Percentiles rank a stretch among this genome's conserved stretches.
phyloP scores from a whole-genome alignment of 2,888 invertebrate species.

The Seladonia tumulorum region DNA sequence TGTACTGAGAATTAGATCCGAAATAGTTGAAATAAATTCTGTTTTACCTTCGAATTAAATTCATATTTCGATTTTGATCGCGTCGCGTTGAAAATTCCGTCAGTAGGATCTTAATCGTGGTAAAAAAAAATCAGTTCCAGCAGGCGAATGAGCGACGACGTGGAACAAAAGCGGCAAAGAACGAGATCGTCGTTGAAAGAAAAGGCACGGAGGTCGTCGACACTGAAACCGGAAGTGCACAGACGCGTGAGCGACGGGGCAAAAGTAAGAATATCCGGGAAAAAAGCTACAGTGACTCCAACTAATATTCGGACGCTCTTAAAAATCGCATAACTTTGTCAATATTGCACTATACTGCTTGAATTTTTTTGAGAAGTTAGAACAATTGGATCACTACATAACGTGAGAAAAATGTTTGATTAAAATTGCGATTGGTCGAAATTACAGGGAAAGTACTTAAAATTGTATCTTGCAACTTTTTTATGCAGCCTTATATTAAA shows the following conservation, averaged over 20 bases:
- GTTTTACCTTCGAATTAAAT: neutral
- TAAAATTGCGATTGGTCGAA: no score
- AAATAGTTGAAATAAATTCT: neutral
- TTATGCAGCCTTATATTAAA: no score
- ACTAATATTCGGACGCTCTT: no score
- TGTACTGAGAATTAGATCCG: neutral
- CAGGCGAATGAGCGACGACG: neutral
- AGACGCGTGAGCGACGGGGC: neutral
- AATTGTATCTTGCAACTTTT: no score
- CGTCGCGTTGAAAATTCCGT: neutral
- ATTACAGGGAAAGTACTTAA: no score
- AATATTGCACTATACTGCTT: no score
- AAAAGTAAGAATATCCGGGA: neutral
- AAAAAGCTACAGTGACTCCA: neutral
- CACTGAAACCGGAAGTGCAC: neutral
- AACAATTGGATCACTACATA: no score
- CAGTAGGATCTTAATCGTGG: neutral
- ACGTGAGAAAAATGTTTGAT: no score
- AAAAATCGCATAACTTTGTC: no score
- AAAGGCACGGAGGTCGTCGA: neutral
- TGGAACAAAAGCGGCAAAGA: neutral
- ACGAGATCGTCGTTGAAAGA: neutral
- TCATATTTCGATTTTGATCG: neutral
- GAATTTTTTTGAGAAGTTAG: no score
- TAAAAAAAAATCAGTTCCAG: neutral